Base-by-base conservation (phyloP, 2,888 invertebrate species). In the Dorcus parallelipipedus region DNA sequence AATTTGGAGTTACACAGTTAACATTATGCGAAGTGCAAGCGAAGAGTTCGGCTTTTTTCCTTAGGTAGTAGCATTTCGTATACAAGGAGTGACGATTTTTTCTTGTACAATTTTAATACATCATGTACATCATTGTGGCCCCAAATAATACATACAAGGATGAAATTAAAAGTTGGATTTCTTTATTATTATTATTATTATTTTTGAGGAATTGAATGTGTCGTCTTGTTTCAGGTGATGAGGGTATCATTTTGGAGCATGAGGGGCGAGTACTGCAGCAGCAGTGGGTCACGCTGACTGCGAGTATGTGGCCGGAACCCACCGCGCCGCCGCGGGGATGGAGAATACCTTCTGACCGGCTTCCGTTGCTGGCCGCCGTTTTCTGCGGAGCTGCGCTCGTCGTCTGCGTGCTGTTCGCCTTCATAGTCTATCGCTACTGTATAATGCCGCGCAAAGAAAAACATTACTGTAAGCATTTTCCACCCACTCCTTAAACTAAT, bases 361-460 rank as follows among this genome's bases (percentile, higher is more conserved):
- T 80, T 64, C 81, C 81, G 47, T 67, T 81, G 54, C 69, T 81
- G 64, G 80, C 80, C 42, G 80, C 80, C 58, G 76, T 80, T 40
- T 80, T 81, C 65, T 80, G 79, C 67, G 81, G 81, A 20, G 86
- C 86, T 60, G 86, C 86, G 62, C 80, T 86, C 69, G 84, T 86
- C 70, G 84, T 86, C 70, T 84, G 86, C 70, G 76, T 85, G 70
- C 80, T 86, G 75, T 81, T 86, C 74, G 83, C 86, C 67, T 79
- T 84, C 73, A 79, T 87, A 71, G 80, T 86, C 70, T 87, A 86
- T 79, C 84, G 85, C 76, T 87, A 86, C 76, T 86, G 86, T 81
- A 83, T 86, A 74, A 85, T 86, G 83, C 86, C 86, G 69, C 84
- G 85, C 64, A 83, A 85, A 72, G 86, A 86, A 78, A 86, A 86